phyloP scores from a whole-genome alignment of 2,797 vertebrate genomes.

The Clamator glandarius region DNA sequence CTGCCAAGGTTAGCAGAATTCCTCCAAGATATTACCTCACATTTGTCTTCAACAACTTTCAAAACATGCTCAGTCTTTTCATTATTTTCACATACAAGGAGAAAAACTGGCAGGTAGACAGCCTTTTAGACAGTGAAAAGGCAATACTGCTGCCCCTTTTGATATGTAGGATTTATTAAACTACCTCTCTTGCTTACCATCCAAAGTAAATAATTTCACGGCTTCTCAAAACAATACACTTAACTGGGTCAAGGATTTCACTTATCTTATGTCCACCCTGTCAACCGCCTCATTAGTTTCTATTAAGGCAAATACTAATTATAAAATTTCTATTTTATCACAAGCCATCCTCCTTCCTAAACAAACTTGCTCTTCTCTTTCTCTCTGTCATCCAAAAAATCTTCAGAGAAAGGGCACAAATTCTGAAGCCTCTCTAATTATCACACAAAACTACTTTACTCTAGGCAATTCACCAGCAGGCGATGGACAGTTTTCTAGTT shows the following conservation, averaged over 20 bases:
- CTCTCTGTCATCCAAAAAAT: not conserved
- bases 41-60: not conserved
- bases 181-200: not conserved
- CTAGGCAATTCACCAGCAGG: not conserved
- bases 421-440: not conserved
- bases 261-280: not conserved
- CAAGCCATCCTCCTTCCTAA: not conserved
- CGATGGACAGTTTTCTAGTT: not conserved
- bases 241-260: not conserved
- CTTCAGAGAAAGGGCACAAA: not conserved
- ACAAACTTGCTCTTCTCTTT: not conserved
- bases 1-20: not conserved
- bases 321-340: not conserved
- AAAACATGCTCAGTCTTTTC: not conserved
- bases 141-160: not conserved
- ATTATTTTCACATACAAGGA: not conserved
- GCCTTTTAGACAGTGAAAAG: not conserved
- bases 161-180: not conserved
- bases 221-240: not conserved
- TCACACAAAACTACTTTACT: not conserved
- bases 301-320: constrained; percentile 39
- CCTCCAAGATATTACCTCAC: not conserved
- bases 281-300: constrained; percentile 29
- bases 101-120: not conserved
- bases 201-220: constrained; percentile 4